These are phyloP conservation scores for Heliconius ismenius DNA, from an alignment of 2,888 invertebrate genomes.

Conservation along the genomic window DNA sequence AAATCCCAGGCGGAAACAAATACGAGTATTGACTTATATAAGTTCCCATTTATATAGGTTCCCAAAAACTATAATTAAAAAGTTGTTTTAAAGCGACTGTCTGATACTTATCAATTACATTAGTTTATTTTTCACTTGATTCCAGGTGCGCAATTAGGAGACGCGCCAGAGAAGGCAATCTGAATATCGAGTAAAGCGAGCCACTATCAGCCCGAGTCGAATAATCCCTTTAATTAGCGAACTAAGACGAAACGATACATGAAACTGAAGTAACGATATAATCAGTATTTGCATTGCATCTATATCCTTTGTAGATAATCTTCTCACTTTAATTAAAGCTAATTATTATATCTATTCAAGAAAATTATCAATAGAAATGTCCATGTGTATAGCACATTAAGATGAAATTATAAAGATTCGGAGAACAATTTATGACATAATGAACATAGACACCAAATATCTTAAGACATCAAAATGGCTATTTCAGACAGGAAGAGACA, in stretches of 20 bases:
- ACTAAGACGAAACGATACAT: slow-evolving; percentile 57
- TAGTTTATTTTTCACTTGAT: slow-evolving; percentile 36
- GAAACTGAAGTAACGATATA: slow-evolving; percentile 18
- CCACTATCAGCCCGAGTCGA: slow-evolving; percentile 51
- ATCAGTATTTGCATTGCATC: slow-evolving; percentile 4
- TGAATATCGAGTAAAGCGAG: slow-evolving; percentile 36
- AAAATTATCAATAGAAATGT: neutral
- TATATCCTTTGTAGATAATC: neutral
- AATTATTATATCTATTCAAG: neutral
- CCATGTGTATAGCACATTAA: neutral
- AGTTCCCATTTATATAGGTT: neutral
- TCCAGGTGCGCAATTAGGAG: slow-evolving; percentile 33
- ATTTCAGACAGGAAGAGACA: neutral
- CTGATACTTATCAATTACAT: slow-evolving; percentile 12
- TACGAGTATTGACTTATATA: neutral
- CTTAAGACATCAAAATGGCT: neutral
- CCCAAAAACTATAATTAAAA: neutral
- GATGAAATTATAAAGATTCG: neutral
- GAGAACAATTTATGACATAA: neutral
- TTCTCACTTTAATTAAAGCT: neutral
- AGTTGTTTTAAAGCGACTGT: neutral
- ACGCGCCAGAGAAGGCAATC: slow-evolving; percentile 20
- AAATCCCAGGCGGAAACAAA: neutral
- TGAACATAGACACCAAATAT: neutral
- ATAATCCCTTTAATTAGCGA: slow-evolving; percentile 71